Conservation (phyloP, 2,113 vertebrate genomes). For the Cyphomyrus plagiostoma region DNA sequence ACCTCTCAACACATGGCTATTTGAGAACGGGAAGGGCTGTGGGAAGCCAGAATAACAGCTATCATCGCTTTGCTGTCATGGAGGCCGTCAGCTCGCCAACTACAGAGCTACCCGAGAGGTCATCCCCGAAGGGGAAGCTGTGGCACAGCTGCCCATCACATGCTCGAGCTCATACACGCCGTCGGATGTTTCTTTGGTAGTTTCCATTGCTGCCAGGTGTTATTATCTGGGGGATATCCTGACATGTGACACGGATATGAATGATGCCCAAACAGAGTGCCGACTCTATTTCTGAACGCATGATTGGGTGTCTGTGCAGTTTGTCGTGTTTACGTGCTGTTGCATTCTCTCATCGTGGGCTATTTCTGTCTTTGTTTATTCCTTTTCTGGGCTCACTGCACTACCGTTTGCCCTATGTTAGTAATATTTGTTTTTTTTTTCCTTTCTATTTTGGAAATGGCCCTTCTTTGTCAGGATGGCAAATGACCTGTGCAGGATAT, state of each 20-base stretch:
- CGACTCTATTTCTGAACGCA: not conserved
- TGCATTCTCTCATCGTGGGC: conserved; percentile 40
- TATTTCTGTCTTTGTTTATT: conserved; percentile 37
- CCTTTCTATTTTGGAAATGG: conserved; percentile 45
- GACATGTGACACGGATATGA: not conserved
- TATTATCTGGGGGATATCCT: conserved; percentile 22
- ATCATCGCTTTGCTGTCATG: not conserved
- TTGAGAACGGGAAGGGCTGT: not conserved
- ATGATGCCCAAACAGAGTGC: not conserved
- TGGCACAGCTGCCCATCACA: not conserved
- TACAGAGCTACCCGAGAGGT: not conserved
- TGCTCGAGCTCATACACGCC: not conserved
- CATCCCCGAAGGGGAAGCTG: conserved; percentile 3
- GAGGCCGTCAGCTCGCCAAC: not conserved
- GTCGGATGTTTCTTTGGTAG: conserved; percentile 24
- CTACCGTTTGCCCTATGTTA: conserved; percentile 25
- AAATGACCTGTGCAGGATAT: conserved; percentile 47
- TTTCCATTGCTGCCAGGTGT: conserved; percentile 14
- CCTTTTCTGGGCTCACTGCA: conserved; percentile 35
- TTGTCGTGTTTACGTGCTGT: conserved; percentile 15
- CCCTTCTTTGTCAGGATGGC: conserved; percentile 40
- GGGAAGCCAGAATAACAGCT: not conserved
- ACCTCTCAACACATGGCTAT: not conserved
- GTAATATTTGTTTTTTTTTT: conserved; percentile 45
- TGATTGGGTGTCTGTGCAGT: conserved; percentile 17